Percentiles rank a stretch among this genome's conserved stretches.
Evolutionary conservation across 2,113 vertebrate species (phyloP).

Genomic region (Carettochelys insculpta): DNA sequence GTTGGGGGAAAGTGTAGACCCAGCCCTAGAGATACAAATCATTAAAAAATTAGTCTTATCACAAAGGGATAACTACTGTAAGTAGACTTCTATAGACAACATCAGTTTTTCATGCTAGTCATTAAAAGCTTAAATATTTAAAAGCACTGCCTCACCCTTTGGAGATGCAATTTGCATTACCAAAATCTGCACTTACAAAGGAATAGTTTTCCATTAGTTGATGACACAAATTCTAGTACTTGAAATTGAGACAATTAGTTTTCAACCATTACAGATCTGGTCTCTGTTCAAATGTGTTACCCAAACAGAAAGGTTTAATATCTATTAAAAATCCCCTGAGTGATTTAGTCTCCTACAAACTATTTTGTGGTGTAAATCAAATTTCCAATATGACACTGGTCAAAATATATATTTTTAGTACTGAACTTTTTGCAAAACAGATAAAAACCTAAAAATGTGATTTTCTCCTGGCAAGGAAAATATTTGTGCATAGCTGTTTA

Average conservation of each 20-base stretch:
- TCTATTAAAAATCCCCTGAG: neutral
- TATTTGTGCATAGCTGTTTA: neutral
- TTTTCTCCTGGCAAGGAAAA: constrained; percentile 44
- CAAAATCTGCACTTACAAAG: constrained; percentile 57
- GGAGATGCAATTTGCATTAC: constrained; percentile 38
- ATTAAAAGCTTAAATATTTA: constrained; percentile 57
- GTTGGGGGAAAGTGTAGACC: no score
- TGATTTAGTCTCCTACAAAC: neutral
- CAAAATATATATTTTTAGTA: neutral
- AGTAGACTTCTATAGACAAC: constrained; percentile 14
- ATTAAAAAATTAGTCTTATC: constrained; percentile 31
- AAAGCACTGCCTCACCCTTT: constrained; percentile 48
- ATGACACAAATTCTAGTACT: constrained; percentile 8
- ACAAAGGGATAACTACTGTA: constrained; percentile 19
- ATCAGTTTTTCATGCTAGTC: constrained; percentile 51
- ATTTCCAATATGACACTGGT: neutral
- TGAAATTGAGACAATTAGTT: constrained; percentile 42
- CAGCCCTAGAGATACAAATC: constrained; percentile 30
- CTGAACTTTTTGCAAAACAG: neutral
- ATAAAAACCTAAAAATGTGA: constrained; percentile 1
- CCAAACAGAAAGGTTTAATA: neutral
- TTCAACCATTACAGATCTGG: constrained; percentile 34
- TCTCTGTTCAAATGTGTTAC: neutral
- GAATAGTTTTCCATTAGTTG: constrained; percentile 54
- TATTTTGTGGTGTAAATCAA: neutral